Evolutionary conservation across 30 jellyfish, hydroid and myxozoan species (phyloP).

Genomic region (Chironex yamaguchii): DNA sequence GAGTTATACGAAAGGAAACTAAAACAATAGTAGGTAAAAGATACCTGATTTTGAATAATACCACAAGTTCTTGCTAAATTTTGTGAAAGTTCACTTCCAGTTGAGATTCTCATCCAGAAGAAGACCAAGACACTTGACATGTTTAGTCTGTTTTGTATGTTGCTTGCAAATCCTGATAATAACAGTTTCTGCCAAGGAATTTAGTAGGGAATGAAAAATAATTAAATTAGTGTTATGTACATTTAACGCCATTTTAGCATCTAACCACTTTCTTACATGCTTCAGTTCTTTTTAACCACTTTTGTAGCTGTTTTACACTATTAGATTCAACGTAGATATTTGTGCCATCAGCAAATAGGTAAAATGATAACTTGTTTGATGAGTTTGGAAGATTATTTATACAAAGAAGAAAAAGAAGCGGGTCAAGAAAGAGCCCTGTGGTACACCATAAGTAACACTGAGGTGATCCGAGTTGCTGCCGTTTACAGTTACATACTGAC

Average conservation of each 20-base stretch:
- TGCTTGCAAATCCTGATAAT: slow-evolving; percentile 13
- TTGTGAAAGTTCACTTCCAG: slow-evolving; percentile 47
- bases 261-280: neutral
- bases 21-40: slow-evolving; percentile 7
- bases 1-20: slow-evolving; percentile 16
- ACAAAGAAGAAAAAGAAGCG: slow-evolving; percentile 37
- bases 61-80: slow-evolving; percentile 57
- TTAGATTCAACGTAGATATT: slow-evolving; percentile 25
- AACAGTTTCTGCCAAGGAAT: slow-evolving; percentile 8
- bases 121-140: slow-evolving; percentile 51
- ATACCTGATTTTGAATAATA: neutral
- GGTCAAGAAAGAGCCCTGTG: slow-evolving; percentile 70
- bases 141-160: slow-evolving; percentile 1
- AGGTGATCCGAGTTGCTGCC: slow-evolving; percentile 12
- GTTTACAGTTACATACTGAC: slow-evolving; percentile 21
- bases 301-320: neutral
- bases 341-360: slow-evolving; percentile 69
- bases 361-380: neutral
- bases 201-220: neutral
- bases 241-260: slow-evolving; percentile 1
- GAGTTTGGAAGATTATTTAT: slow-evolving; percentile 56
- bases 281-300: neutral
- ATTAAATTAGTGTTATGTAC: neutral
- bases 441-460: slow-evolving; percentile 27
- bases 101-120: slow-evolving; percentile 59